phyloP scores from a whole-genome alignment of 2,797 vertebrate genomes.

The Poeciliopsis paucimaculata region DNA sequence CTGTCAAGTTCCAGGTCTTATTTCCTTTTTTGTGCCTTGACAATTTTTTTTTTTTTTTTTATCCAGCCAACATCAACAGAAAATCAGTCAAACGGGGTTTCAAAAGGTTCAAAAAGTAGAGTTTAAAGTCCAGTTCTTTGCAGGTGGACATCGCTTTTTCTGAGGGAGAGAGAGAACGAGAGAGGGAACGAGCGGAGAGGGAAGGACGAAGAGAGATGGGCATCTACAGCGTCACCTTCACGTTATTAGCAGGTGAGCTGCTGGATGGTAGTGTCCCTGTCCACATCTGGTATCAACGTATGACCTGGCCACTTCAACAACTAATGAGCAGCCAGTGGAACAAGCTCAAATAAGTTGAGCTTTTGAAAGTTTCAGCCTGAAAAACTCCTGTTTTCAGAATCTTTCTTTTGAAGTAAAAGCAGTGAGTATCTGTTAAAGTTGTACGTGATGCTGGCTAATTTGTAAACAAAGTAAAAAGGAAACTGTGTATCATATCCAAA shows the following conservation, averaged over 20 bases:
- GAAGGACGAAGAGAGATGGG: slow-evolving; percentile 83
- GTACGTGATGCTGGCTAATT: too few relatives aligned
- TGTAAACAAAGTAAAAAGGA: too few relatives aligned
- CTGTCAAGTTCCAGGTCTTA: slow-evolving; percentile 88
- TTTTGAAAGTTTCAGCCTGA: not conserved
- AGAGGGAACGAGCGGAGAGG: slow-evolving; percentile 75
- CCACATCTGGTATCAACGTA: too few relatives aligned
- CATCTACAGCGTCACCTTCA: slow-evolving; percentile 93
- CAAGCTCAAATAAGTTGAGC: not conserved
- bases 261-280: not conserved
- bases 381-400: not conserved
- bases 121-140: not conserved
- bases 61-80: not conserved
- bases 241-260: slow-evolving; percentile 86
- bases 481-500: too few relatives aligned
- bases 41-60: not conserved
- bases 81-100: not conserved
- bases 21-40: not conserved
- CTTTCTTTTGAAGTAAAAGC: not conserved
- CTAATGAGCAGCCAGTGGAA: not conserved
- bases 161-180: slow-evolving; percentile 82
- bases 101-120: not conserved
- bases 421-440: too few relatives aligned
- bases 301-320: not conserved
- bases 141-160: slow-evolving; percentile 91